Conservation (phyloP, 2,797 vertebrate genomes). For the Sebastes vulpes region DNA sequence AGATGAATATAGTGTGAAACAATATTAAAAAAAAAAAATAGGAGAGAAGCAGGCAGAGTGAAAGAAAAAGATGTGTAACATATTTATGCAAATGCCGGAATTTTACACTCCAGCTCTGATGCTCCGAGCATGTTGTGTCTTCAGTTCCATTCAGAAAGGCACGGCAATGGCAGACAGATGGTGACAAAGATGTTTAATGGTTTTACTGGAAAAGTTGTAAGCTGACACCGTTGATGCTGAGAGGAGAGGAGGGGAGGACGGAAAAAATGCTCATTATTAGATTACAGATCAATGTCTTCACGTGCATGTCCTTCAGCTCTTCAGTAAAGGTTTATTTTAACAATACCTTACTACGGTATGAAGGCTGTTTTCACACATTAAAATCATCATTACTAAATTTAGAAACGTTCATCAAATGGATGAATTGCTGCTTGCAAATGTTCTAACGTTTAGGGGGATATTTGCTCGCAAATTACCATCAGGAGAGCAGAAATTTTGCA, state of each 20-base stretch:
- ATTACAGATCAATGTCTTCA: conserved; percentile 40
- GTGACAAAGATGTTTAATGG: conserved; percentile 29
- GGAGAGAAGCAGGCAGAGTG: conserved; percentile 10
- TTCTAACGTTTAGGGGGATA: background rate
- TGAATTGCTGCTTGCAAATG: background rate
- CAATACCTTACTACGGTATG: background rate
- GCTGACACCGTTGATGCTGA: conserved; percentile 19
- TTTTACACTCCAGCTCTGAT: conserved; percentile 31
- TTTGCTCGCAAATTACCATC: background rate
- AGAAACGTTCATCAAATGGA: background rate
- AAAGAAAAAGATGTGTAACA: conserved; percentile 26
- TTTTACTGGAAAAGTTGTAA: conserved; percentile 37
- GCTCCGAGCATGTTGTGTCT: conserved; percentile 39
- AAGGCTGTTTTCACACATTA: background rate
- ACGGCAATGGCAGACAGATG: conserved; percentile 23
- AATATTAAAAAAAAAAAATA: conserved; percentile 33
- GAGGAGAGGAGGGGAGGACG: background rate
- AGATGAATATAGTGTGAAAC: conserved; percentile 67
- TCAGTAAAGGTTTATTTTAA: background rate
- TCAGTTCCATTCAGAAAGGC: conserved; percentile 31
- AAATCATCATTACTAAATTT: background rate
- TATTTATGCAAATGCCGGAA: conserved; percentile 63
- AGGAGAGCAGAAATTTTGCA: background rate
- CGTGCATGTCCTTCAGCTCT: background rate
- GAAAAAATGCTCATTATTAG: conserved; percentile 5